Conservation (phyloP, 2,888 invertebrate genomes). For the Lepidocyrtinus sp. region DNA sequence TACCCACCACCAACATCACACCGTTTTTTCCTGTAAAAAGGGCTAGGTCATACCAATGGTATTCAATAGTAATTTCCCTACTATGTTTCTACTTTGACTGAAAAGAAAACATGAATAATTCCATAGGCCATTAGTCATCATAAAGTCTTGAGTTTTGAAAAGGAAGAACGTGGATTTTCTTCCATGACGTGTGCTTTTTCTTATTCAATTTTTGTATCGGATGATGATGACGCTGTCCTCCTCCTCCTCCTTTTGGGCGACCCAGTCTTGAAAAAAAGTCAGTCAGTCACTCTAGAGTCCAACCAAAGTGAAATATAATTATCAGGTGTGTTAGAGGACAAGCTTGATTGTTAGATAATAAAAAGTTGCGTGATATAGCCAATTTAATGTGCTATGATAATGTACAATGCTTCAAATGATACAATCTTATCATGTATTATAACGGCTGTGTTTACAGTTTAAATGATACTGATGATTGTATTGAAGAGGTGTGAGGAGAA, state of each 20-base stretch:
- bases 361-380: slow-evolving; percentile 13
- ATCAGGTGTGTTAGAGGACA: slow-evolving; percentile 35
- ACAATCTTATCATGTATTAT: not conserved
- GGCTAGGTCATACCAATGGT: not conserved
- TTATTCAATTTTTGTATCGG: slow-evolving; percentile 3
- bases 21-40: slow-evolving; percentile 12
- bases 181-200: slow-evolving; percentile 18
- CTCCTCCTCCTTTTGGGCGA: slow-evolving; percentile 16
- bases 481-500: not conserved
- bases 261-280: not conserved
- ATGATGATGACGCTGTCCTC: not conserved
- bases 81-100: too few species aligned
- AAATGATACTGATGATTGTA: slow-evolving; percentile 2
- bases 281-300: slow-evolving; percentile 21
- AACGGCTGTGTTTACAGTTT: slow-evolving; percentile 46
- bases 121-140: slow-evolving; percentile 36
- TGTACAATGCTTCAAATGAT: too few species aligned
- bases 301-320: slow-evolving; percentile 26
- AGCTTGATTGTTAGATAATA: slow-evolving; percentile 41
- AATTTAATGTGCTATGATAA: slow-evolving; percentile 8
- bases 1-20: not conserved
- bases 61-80: not conserved
- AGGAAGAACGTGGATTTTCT: slow-evolving; percentile 18
- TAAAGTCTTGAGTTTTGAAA: not conserved
- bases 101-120: slow-evolving; percentile 16